Base-by-base conservation (phyloP, 1,140 invertebrate genomes). In the Eriosoma lanigerum region DNA sequence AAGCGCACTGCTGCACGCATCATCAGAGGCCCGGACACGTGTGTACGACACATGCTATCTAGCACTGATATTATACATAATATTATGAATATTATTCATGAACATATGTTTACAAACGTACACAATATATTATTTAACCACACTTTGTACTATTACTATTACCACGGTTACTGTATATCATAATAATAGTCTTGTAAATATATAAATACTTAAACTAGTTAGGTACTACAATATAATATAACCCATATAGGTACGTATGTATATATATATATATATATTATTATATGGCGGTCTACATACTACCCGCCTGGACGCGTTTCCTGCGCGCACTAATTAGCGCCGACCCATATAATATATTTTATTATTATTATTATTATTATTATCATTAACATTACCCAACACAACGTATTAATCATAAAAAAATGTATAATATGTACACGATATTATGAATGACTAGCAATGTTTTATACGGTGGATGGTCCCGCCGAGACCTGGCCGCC, bases 251-350 rank as follows among this genome's bases (percentile, higher is more conserved):
- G 3, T 4, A 8, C 8, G 8, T 38, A 38, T 8, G 8, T 8
- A 38, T 8, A 38, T 38, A 38, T 38, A 38, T 38, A 38, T 38
- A 38, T 38, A 38, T 38, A 38, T 3, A 8, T 38, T 4, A 8
- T 3, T 38, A 38, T 38, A 38, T 38, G 32, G 32, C 32, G 3
- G 32, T 68, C 1, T 64, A 32, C 9, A 48, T 1, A 48, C 24
- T 72, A 32, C 46, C 46, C 21, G 48, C 9, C 68, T 24, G 21
- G 48, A 26, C 48, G 26, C 54, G 54, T 76, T 76, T 76, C 73
- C 73, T 76, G 73, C 52, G 19, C 21, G 9, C 56, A n/a, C 73
- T 76, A 76, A 76, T 76, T 76, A 76, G 60, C 54, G 32, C 56
- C 29, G 72, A 19, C n/a, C 9, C 32, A 32, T 44, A 60, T 19